Conservation (phyloP, 1,140 invertebrate species). For the Leptestheria dahalacensis region DNA sequence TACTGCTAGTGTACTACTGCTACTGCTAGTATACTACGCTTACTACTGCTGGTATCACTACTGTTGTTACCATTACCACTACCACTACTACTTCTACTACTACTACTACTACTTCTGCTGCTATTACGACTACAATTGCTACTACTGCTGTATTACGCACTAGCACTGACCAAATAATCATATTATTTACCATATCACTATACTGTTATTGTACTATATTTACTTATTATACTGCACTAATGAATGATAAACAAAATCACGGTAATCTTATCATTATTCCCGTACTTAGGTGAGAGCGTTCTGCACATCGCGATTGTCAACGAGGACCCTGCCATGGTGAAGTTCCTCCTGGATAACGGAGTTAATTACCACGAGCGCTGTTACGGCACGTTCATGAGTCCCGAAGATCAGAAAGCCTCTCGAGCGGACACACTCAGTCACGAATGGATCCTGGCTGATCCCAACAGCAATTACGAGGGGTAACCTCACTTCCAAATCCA, state of each 20-base stretch:
- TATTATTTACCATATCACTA: no score
- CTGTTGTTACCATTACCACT: no score
- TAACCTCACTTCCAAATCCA: constrained; percentile 28
- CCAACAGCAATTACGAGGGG: constrained; percentile 86
- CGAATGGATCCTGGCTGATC: constrained; percentile 73
- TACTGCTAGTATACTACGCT: no score
- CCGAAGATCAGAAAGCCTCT: constrained; percentile 90
- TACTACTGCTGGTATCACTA: no score
- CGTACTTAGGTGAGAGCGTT: constrained; percentile 78
- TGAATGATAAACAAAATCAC: no score
- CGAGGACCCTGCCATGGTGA: constrained; percentile 94
- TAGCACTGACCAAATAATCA: no score
- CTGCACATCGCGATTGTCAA: constrained; percentile 96
- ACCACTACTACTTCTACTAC: no score
- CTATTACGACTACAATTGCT: no score
- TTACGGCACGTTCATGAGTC: constrained; percentile 83
- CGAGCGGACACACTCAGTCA: constrained; percentile 73
- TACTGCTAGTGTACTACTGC: no score
- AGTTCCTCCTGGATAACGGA: constrained; percentile 80
- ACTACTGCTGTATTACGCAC: constrained; percentile 75
- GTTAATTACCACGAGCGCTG: constrained; percentile 80
- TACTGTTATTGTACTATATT: no score
- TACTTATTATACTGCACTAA: constrained; percentile 89
- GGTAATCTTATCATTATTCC: no score
- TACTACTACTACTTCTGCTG: no score